phyloP scores from a whole-genome alignment of 2,113 vertebrate genomes.

The Corapipo altera region DNA sequence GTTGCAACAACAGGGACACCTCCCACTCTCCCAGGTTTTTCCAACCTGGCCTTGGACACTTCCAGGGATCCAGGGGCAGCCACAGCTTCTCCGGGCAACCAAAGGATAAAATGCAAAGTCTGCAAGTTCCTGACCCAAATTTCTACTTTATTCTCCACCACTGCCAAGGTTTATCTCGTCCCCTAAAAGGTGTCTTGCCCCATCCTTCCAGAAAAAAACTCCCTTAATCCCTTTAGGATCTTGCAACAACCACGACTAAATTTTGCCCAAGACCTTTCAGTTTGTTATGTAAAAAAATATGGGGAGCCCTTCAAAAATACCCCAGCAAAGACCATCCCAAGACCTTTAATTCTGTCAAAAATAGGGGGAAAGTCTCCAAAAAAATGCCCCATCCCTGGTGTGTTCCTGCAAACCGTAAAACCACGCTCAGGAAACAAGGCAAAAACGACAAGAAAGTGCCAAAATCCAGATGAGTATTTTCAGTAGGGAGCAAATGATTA shows the following conservation, averaged over 20 bases:
- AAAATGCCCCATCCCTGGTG: neutral
- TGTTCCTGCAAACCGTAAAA: neutral
- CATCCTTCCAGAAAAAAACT: neutral
- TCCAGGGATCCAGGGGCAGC: neutral
- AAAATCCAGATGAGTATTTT: neutral
- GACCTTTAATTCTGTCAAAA: neutral
- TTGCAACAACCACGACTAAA: neutral
- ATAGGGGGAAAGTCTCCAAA: neutral
- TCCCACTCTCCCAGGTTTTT: neutral
- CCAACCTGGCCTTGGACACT: neutral
- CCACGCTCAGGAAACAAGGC: neutral
- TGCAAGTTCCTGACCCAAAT: neutral
- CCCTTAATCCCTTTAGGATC: neutral
- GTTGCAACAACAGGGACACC: neutral
- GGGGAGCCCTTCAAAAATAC: neutral
- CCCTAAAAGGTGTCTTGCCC: neutral
- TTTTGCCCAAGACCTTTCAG: neutral
- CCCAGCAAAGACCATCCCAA: neutral
- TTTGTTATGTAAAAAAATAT: neutral
- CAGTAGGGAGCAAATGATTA: neutral
- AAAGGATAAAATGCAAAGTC: neutral
- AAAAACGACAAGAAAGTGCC: neutral
- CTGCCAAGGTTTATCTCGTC: neutral
- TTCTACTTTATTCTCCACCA: neutral
- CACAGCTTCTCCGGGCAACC: neutral